Conservation (phyloP, 2,113 vertebrate genomes). For the Oenanthe melanoleuca region DNA sequence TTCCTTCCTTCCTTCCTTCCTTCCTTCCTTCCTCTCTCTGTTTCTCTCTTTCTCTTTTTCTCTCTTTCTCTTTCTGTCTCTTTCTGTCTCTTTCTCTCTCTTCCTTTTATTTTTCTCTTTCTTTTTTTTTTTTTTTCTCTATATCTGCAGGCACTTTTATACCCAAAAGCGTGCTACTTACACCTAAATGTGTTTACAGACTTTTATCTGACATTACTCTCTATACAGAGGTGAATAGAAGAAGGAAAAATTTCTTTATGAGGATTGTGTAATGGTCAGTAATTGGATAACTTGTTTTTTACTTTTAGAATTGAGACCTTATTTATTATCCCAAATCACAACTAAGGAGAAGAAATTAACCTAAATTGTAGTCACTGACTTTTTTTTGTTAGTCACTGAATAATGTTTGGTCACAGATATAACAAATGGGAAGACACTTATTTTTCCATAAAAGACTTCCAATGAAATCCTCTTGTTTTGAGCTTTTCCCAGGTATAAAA, state of each 20-base stretch:
- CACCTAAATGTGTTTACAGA: background rate
- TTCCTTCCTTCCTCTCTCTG: too few species aligned
- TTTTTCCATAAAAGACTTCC: background rate
- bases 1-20: too few species aligned
- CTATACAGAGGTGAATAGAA: accelerated
- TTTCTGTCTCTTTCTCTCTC: accelerated
- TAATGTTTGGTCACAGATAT: background rate
- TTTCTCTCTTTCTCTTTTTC: too few species aligned
- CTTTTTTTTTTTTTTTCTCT: background rate
- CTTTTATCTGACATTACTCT: background rate
- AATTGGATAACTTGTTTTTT: background rate
- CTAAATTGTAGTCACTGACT: background rate
- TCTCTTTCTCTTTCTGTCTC: accelerated
- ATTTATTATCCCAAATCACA: background rate
- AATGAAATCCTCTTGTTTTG: background rate
- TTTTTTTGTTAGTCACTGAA: background rate
- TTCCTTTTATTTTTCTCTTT: background rate
- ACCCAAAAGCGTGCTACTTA: background rate
- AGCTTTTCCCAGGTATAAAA: background rate
- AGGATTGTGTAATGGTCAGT: background rate
- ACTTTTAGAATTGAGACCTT: background rate
- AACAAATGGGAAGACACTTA: background rate
- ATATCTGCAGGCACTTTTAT: background rate
- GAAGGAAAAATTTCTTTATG: background rate
- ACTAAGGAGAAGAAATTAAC: background rate